Evolutionary conservation across 2,888 invertebrate genomes (phyloP).

Genomic region (Macropis europaea): DNA sequence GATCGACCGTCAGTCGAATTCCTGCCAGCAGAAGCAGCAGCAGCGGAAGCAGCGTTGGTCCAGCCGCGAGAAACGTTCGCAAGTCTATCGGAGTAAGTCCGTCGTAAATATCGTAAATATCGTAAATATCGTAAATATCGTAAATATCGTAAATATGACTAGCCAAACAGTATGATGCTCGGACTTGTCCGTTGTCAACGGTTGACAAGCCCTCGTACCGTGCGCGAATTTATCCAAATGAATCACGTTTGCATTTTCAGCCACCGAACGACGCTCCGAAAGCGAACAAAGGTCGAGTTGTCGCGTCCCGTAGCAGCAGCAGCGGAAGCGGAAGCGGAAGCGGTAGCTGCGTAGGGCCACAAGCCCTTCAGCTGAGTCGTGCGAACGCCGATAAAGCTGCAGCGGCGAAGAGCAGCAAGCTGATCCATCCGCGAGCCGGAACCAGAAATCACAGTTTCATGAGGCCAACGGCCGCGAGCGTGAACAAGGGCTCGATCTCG

Average conservation of each 20-base stretch:
- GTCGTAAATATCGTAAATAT: too few species aligned
- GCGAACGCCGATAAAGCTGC: constrained; percentile 30
- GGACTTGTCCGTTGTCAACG: too few species aligned
- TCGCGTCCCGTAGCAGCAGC: constrained; percentile 75
- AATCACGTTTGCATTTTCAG: constrained; percentile 37
- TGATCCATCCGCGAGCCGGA: constrained; percentile 70
- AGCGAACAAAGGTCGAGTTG: constrained; percentile 14
- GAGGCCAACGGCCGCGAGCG: constrained; percentile 93
- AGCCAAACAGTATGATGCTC: too few species aligned
- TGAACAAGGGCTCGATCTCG: constrained; percentile 84
- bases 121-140: too few species aligned
- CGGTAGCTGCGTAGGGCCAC: constrained; percentile 79
- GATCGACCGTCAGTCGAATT: constrained; percentile 76
- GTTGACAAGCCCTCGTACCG: too few species aligned
- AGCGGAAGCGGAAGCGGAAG: constrained; percentile 70
- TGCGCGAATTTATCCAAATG: too few species aligned
- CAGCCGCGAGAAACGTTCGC: constrained; percentile 73
- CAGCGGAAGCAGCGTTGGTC: constrained; percentile 83
- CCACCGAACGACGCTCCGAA: constrained; percentile 41
- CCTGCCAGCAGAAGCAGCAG: constrained; percentile 83
- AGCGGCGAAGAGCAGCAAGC: constrained; percentile 63
- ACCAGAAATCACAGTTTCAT: constrained; percentile 84
- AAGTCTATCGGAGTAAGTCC: constrained; percentile 55
- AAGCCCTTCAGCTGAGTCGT: constrained; percentile 57
- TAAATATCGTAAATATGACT: too few species aligned